phyloP scores from a whole-genome alignment of 2,797 vertebrate genomes.

The Sylvilagus floridanus region DNA sequence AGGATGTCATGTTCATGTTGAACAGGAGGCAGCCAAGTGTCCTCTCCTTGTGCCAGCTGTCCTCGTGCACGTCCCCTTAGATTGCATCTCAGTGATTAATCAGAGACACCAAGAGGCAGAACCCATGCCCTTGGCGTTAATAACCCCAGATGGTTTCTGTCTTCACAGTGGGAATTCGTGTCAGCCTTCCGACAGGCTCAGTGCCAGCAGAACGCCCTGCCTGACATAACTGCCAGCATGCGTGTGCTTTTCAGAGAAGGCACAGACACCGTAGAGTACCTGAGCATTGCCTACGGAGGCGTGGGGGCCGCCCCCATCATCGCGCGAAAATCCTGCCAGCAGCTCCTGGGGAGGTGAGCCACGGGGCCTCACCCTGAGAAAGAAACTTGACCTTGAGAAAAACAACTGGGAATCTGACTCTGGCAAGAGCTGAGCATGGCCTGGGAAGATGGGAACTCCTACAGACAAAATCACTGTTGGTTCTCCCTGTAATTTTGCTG shows the following conservation, averaged over 20 bases:
- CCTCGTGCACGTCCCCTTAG: not conserved
- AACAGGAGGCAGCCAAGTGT: not conserved
- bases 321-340: constrained; percentile 87
- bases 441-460: not conserved
- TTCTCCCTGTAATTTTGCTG: not conserved
- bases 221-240: constrained; percentile 92
- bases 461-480: not conserved
- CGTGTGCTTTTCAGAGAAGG: constrained; percentile 90
- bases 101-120: not conserved
- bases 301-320: constrained; percentile 86
- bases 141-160: constrained; percentile 1
- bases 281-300: constrained; percentile 93
- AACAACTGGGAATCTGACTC: not conserved
- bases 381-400: not conserved
- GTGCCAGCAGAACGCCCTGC: constrained; percentile 91
- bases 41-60: not conserved
- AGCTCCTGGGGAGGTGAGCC: constrained; percentile 88
- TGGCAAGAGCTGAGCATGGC: not conserved
- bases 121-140: not conserved
- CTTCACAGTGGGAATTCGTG: constrained; percentile 92
- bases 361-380: not conserved
- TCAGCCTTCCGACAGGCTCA: constrained; percentile 93
- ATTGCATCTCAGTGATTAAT: not conserved
- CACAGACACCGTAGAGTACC: constrained; percentile 88
- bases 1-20: not conserved